Evolutionary conservation across 2,113 vertebrate genomes (phyloP), one percentile per base, ranked within the genome.

Genomic region (Cephalopholis sonnerati): DNA sequence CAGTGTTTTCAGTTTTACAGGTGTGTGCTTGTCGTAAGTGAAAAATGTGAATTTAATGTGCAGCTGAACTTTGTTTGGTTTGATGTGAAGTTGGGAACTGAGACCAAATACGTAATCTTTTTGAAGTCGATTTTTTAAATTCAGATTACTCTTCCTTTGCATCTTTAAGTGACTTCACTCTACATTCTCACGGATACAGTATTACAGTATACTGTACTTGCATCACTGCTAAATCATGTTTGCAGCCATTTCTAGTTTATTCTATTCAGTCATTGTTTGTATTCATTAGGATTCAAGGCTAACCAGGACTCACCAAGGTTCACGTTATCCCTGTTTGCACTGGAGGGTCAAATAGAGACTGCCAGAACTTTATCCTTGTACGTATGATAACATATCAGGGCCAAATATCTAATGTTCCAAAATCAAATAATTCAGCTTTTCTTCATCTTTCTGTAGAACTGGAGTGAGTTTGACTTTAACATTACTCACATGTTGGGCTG

Each of bases 1-100:
- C 15, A 53, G 4, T 29, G 11, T 41, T 64, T 36, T 17, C 41
- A 5, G 20, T 55, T 79, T 68, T 16, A 16, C 5, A 64, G 16
- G 65, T 51, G 6, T 32, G 13, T 1, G 22, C 11, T 58, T 27
- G 18, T 22, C 39, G 44, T 55, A 58, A 39, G 5, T 65, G 20
- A 81, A 13, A 3, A 48, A 46, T 59, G 5, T 69, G 29, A 71
- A 51, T 48, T 66, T 44, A 41, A 62, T 83, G n/a, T 66, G n/a
- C 18, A 63, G 9, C 11, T 67, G 8, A 61, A 59, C 11, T 36
- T 39, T 44, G 18, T 76, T 77, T 67, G 55, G 3, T 58, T 68
- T 44, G 39, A 53, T 68, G 27, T 78, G 79, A 77, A 48, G 46
- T 78, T 59, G 6, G 4, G 70, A 55, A 39, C 39, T 20, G 29